These are phyloP conservation scores for Tachuris rubrigastra DNA, from an alignment of 2,113 vertebrate species.

Conservation along the genomic window DNA sequence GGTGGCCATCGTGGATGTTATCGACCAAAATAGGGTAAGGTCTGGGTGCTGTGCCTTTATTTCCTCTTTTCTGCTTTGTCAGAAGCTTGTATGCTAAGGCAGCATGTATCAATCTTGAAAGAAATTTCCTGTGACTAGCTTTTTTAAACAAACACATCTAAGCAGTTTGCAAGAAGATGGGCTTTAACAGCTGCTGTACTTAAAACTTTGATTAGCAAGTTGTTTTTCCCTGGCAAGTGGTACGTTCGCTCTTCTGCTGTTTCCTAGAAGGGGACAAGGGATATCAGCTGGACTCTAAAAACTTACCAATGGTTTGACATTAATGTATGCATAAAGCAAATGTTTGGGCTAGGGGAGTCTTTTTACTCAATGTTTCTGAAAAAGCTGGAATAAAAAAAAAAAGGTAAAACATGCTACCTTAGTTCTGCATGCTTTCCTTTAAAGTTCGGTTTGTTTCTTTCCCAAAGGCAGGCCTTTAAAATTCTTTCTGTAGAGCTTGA, in stretches of 20 bases:
- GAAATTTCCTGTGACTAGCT: too few species aligned
- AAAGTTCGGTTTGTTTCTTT: not conserved
- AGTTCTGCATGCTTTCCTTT: not conserved
- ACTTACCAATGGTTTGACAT: not conserved
- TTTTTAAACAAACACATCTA: not conserved
- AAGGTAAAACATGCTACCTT: fast-evolving
- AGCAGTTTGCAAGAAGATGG: fast-evolving
- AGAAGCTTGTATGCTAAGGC: fast-evolving
- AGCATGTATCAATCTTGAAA: fast-evolving
- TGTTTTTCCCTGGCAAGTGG: fast-evolving
- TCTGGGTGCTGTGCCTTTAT: fast-evolving
- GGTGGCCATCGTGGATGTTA: constrained; percentile 95
- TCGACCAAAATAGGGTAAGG: constrained; percentile 93
- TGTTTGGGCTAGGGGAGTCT: not conserved
- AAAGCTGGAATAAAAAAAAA: not conserved
- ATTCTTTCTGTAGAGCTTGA: not conserved
- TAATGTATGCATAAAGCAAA: not conserved
- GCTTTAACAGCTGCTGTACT: not conserved
- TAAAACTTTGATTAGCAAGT: not conserved
- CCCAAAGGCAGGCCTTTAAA: not conserved
- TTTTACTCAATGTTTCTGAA: not conserved
- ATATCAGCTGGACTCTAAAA: not conserved
- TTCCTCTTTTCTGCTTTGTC: not conserved
- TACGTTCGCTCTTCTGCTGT: fast-evolving
- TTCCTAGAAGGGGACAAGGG: not conserved